Evolutionary conservation across 2,797 vertebrate species (phyloP).

Genomic region (Cichlasoma orientale): DNA sequence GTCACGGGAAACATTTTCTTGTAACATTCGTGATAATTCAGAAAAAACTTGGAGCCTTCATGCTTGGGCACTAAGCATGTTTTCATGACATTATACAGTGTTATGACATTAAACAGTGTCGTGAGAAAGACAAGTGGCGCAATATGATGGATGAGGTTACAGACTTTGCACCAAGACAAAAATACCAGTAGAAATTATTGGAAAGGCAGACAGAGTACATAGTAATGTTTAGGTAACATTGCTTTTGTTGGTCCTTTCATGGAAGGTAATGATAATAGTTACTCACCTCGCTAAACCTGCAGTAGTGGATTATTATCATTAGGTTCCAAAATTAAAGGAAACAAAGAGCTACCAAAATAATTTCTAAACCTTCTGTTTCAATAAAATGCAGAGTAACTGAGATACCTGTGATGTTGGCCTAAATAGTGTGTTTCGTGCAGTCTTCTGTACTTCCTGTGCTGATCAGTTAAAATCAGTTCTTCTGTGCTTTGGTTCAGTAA

Average conservation of each 20-base stretch:
- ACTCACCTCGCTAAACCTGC: background rate
- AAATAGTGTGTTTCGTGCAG: background rate
- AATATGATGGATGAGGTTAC: background rate
- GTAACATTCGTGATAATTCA: background rate
- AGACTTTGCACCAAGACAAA: slow-evolving; percentile 13
- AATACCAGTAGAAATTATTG: slow-evolving; percentile 5
- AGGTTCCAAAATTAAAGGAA: background rate
- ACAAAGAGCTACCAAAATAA: background rate
- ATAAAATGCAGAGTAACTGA: slow-evolving; percentile 7
- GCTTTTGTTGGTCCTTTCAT: background rate
- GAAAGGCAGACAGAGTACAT: slow-evolving; percentile 3
- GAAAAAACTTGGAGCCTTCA: background rate
- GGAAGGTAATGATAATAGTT: background rate
- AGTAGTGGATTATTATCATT: background rate
- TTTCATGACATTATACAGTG: slow-evolving; percentile 4
- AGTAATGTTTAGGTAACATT: background rate
- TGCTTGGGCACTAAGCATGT: background rate
- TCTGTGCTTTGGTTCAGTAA: slow-evolving; percentile 6
- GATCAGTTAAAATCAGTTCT: background rate
- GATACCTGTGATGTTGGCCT: background rate
- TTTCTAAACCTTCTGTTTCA: slow-evolving; percentile 3
- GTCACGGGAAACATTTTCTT: background rate
- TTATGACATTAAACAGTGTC: slow-evolving; percentile 27
- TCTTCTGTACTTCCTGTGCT: background rate
- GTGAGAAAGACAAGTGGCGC: slow-evolving; percentile 8